A percentile compares a stretch with the other conserved stretches of the same genome.
Conservation (phyloP, 2,797 vertebrate species). For the Cheirogaleus major region DNA sequence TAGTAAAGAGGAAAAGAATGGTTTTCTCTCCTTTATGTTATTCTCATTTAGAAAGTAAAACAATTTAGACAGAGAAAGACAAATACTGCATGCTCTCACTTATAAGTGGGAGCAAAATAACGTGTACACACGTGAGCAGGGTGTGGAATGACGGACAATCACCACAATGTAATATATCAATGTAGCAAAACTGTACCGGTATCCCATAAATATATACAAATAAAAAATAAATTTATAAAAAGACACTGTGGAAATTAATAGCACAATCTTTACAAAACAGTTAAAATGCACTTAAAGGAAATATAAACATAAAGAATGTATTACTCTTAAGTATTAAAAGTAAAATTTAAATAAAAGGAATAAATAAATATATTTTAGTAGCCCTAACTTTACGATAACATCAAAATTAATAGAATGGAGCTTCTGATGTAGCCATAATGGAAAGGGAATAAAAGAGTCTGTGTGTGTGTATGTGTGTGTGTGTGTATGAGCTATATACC, state of each 20-base stretch:
- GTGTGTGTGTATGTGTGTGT: background rate
- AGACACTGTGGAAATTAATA: background rate
- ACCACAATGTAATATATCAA: no score
- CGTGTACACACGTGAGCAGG: no score
- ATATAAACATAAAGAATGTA: slow-evolving; percentile 13
- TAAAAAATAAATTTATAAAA: no score
- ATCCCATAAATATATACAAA: no score
- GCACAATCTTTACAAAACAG: background rate
- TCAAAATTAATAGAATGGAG: background rate
- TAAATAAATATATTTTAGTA: background rate
- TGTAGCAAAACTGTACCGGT: no score
- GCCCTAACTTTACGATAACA: slow-evolving; percentile 13
- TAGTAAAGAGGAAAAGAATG: background rate
- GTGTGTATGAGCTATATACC: background rate
- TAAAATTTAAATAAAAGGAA: slow-evolving; percentile 22
- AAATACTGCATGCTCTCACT: no score
- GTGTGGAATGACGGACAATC: no score
- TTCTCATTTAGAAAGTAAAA: background rate
- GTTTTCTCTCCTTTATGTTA: background rate
- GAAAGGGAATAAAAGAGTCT: background rate
- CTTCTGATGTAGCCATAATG: background rate
- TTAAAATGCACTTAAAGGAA: background rate
- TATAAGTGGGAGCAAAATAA: no score
- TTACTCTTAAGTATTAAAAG: slow-evolving; percentile 23
- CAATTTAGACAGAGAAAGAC: no score